Evolutionary conservation across 2,113 vertebrate genomes (phyloP).

Genomic region (Aegypius monachus): DNA sequence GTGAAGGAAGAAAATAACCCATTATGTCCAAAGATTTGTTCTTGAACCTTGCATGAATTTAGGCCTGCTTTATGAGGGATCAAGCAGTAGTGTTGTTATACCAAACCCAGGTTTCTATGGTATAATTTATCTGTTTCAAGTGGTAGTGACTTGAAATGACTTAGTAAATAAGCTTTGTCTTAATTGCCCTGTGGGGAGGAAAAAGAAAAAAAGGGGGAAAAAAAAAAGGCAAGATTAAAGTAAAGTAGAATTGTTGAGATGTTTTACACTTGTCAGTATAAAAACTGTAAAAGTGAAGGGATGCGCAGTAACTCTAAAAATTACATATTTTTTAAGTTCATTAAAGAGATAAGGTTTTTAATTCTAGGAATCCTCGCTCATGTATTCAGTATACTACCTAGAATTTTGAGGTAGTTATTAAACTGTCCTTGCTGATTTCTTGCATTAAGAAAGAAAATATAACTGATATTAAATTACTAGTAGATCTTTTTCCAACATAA

Average conservation of each 20-base stretch:
- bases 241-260: not conserved
- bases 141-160: not conserved
- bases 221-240: not conserved
- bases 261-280: not conserved
- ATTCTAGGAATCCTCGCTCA: not conserved
- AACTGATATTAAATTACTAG: not conserved
- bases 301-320: not conserved
- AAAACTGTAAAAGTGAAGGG: not conserved
- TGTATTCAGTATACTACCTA: not conserved
- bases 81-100: not conserved
- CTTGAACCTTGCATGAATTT: not conserved
- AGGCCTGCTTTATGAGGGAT: not conserved
- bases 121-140: not conserved
- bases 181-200: not conserved
- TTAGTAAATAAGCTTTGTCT: not conserved
- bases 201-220: not conserved
- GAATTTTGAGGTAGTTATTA: not conserved
- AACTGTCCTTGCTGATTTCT: not conserved
- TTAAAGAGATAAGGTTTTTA: not conserved
- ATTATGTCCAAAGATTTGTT: not conserved
- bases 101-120: not conserved
- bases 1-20: not conserved
- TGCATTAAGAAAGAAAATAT: not conserved
- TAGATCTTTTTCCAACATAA: not conserved
- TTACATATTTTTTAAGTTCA: accelerated